phyloP scores from a whole-genome alignment of 2,113 vertebrate species.

The Ophthalmotilapia sp. region DNA sequence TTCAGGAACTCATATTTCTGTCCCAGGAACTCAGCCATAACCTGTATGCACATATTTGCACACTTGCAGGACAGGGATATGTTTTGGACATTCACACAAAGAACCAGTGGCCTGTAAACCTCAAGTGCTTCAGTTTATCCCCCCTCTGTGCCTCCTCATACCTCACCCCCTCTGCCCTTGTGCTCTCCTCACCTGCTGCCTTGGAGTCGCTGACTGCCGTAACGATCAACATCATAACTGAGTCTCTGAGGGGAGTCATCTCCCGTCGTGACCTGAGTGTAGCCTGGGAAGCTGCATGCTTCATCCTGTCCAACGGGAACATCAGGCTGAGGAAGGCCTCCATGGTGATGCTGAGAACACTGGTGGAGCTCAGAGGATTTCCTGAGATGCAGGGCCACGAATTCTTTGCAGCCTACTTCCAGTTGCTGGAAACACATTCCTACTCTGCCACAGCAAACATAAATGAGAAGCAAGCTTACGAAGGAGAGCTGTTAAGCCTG shows the following conservation, averaged over 20 bases:
- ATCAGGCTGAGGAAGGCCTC: slow-evolving; percentile 69
- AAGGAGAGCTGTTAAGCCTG: slow-evolving; percentile 76
- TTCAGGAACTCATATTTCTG: slow-evolving; percentile 78
- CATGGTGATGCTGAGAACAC: slow-evolving; percentile 73
- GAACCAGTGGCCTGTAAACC: slow-evolving; percentile 76
- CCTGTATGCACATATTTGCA: slow-evolving; percentile 54
- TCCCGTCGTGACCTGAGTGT: slow-evolving; percentile 73
- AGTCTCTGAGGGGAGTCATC: slow-evolving; percentile 74
- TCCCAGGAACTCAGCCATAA: slow-evolving; percentile 77
- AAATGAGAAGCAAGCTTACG: slow-evolving; percentile 64
- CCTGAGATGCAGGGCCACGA: slow-evolving; percentile 74
- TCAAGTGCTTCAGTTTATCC: slow-evolving; percentile 71
- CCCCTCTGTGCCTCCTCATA: slow-evolving; percentile 53
- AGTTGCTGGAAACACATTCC: slow-evolving; percentile 65
- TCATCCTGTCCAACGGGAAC: slow-evolving; percentile 75
- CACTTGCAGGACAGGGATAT: background rate
- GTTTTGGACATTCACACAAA: background rate
- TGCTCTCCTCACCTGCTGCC: slow-evolving; percentile 71
- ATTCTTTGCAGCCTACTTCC: slow-evolving; percentile 82
- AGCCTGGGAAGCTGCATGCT: slow-evolving; percentile 82
- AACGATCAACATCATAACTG: slow-evolving; percentile 72
- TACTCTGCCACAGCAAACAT: background rate
- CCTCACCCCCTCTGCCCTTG: slow-evolving; percentile 78
- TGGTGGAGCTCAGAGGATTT: slow-evolving; percentile 80
- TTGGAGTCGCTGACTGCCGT: slow-evolving; percentile 78